Percentiles rank a stretch among this genome's conserved stretches.
Conservation (phyloP, 2,113 vertebrate species). For the Bothrops jararaca region DNA sequence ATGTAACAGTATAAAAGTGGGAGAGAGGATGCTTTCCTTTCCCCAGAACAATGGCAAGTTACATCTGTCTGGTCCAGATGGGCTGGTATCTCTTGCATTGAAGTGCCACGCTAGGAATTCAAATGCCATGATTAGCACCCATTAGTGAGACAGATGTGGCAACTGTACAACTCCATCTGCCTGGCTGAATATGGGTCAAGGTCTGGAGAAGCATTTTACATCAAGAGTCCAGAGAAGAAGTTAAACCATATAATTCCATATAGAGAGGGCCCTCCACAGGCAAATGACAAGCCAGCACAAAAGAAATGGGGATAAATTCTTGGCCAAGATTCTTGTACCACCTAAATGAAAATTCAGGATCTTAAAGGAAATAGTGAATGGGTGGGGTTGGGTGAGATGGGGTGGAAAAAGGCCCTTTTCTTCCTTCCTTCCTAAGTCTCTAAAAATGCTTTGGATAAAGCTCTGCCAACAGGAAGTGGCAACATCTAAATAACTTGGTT, state of each 20-base stretch:
- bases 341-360: not conserved
- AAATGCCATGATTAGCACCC: not conserved
- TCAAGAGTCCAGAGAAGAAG: not conserved
- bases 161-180: not conserved
- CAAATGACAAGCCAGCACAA: not conserved
- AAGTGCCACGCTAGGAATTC: not conserved
- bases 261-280: not conserved
- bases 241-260: not conserved
- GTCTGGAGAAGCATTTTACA: not conserved
- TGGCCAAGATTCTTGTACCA: not conserved
- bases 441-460: not conserved
- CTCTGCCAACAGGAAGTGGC: not conserved
- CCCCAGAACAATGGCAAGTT: not conserved
- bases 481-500: not conserved
- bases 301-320: not conserved
- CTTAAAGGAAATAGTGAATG: not conserved
- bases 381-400: not conserved
- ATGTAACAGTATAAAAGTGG: conserved; percentile 31
- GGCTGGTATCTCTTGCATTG: not conserved
- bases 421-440: not conserved
- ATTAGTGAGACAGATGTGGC: conserved; percentile 12
- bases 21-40: not conserved
- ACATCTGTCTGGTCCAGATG: not conserved
- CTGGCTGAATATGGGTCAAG: not conserved
- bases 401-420: not conserved